Conservation (phyloP, 2,113 vertebrate genomes). For the Gila orcuttii region DNA sequence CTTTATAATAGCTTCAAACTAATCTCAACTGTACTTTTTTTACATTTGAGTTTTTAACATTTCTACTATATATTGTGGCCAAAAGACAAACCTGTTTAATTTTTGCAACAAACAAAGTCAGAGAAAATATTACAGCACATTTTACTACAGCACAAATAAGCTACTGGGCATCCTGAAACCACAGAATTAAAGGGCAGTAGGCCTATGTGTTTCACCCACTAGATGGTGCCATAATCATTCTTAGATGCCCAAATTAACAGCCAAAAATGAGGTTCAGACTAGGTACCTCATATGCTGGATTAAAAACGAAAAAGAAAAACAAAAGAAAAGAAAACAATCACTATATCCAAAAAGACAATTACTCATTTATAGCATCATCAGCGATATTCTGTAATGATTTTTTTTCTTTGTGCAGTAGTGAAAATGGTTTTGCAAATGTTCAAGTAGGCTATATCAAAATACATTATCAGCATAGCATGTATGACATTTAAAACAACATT, state of each 20-base stretch:
- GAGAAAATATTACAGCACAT: neutral
- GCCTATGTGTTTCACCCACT: constrained; percentile 46
- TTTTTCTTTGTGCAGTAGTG: no score
- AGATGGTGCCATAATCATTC: constrained; percentile 59
- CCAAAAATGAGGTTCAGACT: neutral
- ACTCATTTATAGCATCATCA: neutral
- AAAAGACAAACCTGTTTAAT: neutral
- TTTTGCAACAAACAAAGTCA: neutral
- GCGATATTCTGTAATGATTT: neutral
- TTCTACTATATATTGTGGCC: neutral
- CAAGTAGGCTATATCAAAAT: no score
- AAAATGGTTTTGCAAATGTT: no score
- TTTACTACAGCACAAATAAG: neutral
- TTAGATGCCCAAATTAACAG: constrained; percentile 17
- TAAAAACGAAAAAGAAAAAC: neutral
- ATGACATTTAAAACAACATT: no score
- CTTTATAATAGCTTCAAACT: no score
- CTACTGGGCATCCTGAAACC: neutral
- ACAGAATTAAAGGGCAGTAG: neutral
- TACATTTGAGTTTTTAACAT: no score
- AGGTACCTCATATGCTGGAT: neutral
- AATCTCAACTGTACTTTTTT: no score
- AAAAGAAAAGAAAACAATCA: neutral
- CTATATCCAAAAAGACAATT: neutral
- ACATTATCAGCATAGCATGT: neutral